A percentile compares a stretch with the other conserved stretches of the same genome.
phyloP scores from a whole-genome alignment of 2,888 invertebrate genomes.

The Oxystoma pomonae region DNA sequence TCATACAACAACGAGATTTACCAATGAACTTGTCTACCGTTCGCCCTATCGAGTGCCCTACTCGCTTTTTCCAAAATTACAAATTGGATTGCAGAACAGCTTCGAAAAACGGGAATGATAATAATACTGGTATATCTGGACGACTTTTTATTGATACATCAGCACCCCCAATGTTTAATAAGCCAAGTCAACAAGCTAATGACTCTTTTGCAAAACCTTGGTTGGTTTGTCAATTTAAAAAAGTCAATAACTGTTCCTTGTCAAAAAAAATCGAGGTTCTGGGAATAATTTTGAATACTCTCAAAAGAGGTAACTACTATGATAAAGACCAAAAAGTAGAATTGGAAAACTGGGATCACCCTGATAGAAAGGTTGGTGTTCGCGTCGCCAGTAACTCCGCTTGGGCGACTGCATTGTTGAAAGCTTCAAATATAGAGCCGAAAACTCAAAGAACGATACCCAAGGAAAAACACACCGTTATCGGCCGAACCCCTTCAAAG shows the following conservation, averaged over 20 bases:
- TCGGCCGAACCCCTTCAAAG: not conserved
- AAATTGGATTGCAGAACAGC: conserved; percentile 26
- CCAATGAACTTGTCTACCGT: conserved; percentile 5
- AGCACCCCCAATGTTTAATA: not conserved
- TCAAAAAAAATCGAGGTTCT: conserved; percentile 6
- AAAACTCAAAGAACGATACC: not conserved
- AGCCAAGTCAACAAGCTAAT: not conserved
- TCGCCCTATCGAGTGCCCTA: conserved; percentile 23
- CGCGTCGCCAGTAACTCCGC: conserved; percentile 3
- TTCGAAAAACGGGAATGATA: conserved; percentile 21
- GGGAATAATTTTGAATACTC: conserved; percentile 6
- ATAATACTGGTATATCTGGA: conserved; percentile 30
- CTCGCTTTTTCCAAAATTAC: conserved; percentile 24
- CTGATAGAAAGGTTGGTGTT: conserved; percentile 7
- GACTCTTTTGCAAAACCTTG: not conserved
- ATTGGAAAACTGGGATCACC: conserved; percentile 1
- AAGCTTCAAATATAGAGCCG: conserved; percentile 1
- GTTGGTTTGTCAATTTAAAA: conserved; percentile 11
- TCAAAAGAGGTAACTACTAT: not conserved
- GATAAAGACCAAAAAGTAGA: not conserved
- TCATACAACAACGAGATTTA: conserved; percentile 2
- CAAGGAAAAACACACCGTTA: not conserved
- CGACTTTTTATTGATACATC: conserved; percentile 22
- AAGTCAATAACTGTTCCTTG: conserved; percentile 6
- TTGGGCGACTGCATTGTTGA: conserved; percentile 2